Evolutionary conservation across 2,113 vertebrate genomes (phyloP), one percentile per base, ranked within the genome.

Genomic region (Elachura formosa): DNA sequence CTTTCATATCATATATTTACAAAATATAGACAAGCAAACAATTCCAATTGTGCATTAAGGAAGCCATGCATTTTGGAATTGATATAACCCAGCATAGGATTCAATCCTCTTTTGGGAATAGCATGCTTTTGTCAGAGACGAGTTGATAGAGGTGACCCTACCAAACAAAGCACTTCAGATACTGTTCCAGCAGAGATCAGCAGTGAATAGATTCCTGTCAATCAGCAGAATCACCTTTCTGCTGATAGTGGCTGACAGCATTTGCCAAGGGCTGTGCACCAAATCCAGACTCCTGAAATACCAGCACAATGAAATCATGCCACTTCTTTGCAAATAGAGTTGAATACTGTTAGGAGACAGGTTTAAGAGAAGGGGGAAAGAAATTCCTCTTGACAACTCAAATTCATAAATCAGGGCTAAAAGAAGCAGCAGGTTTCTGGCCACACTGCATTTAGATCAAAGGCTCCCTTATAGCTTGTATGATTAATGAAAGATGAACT

Each of bases 401-500:
- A 66, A 69, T 97, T 88, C 63, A 74, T 61, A 90, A 91, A 83
- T 89, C 71, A 69, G 56, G 96, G 46, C 63, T 58, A 77, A 71
- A 93, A 84, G 79, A 84, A 84, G 89, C 49, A 90, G 59, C 31
- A 93, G 55, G 36, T 68, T 93, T 87, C 54, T 82, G 78, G 78
- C 85, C 84, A 34, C 3, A 38, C 58, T 73, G 67, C 31, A 20
- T 54, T 87, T 86, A 84, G 72, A 93, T 80, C 55, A 75, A 95
- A 96, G 72, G 77, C 49, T 49, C 58, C 74, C 52, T 71, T 87
- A 87, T 48, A 74, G 71, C 34, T 87, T 81, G 54, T 89, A 69
- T 67, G 67, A 94, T 96, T 96, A 96, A 92, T 80, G 58, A 68
- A 94, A 81, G 85, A 94, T 63, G 90, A 91, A 86, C 92, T 93